These are phyloP conservation scores for Tenthredo notha DNA, from an alignment of 2,888 invertebrate species.

Conservation along the genomic window DNA sequence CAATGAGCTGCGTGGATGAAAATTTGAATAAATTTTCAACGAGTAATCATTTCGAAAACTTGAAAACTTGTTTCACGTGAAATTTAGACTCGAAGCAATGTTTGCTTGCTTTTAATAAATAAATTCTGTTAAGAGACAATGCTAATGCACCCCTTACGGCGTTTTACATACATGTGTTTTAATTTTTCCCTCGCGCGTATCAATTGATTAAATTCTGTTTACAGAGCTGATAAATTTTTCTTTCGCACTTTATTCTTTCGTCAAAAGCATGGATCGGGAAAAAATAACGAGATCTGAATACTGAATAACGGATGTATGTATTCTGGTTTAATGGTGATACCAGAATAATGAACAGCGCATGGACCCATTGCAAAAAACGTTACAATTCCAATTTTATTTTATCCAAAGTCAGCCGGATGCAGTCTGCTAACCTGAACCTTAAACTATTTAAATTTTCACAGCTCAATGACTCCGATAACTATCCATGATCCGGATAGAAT, in stretches of 20 bases:
- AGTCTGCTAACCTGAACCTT: not conserved
- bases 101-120: not conserved
- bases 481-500: constrained; percentile 4
- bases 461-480: constrained; percentile 12
- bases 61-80: not conserved
- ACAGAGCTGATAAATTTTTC: not conserved
- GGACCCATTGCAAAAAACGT: not conserved
- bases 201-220: not conserved
- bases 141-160: not conserved
- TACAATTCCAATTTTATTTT: not conserved
- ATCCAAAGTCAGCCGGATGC: not conserved
- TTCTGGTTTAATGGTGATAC: constrained; percentile 6
- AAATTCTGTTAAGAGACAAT: not conserved
- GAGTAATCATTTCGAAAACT: not conserved
- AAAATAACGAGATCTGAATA: not conserved
- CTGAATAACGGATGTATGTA: not conserved
- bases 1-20: not conserved
- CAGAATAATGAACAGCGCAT: not conserved
- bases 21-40: not conserved
- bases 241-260: not conserved
- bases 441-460: not conserved
- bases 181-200: not conserved
- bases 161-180: not conserved
- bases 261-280: not conserved
- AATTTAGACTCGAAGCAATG: not conserved